Percentiles rank a stretch among this genome's conserved stretches.
phyloP scores from a whole-genome alignment of 2,113 vertebrate genomes.

The Cyphomyrus plagiostoma region DNA sequence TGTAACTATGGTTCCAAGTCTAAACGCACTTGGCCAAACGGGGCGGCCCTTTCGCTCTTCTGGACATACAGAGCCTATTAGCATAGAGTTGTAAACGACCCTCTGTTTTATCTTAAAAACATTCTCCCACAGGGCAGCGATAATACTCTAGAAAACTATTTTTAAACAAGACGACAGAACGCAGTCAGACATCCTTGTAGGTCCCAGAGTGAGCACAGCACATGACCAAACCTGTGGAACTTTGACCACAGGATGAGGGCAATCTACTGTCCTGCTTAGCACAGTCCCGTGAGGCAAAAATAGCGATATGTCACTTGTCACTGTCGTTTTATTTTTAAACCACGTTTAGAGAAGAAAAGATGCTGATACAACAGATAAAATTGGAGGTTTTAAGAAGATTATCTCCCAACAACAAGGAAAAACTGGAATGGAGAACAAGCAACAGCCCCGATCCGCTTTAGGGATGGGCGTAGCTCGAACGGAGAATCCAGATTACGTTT shows the following conservation, averaged over 20 bases:
- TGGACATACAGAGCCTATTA: not conserved
- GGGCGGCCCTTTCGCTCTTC: not conserved
- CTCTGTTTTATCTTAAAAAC: slow-evolving; percentile 3
- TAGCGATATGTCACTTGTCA: not conserved
- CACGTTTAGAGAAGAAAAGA: not conserved
- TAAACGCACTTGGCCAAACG: not conserved
- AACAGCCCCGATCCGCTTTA: not conserved
- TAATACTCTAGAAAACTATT: slow-evolving; percentile 23
- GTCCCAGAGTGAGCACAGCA: not conserved
- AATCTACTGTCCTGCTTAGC: not conserved
- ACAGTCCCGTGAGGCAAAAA: not conserved
- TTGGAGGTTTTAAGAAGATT: not conserved
- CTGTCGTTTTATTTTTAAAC: not conserved
- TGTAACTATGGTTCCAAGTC: not conserved
- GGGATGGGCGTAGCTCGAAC: not conserved
- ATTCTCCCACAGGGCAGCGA: not conserved
- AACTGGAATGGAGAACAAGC: not conserved
- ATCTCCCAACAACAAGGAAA: not conserved
- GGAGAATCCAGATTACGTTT: not conserved
- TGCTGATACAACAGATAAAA: not conserved
- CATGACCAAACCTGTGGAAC: not conserved
- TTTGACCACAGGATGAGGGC: not conserved
- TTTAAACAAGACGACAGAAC: slow-evolving; percentile 6
- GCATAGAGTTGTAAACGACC: not conserved
- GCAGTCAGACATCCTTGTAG: not conserved